Base-by-base conservation (phyloP, 2,797 vertebrate genomes). In the Lacerta bilineata region DNA sequence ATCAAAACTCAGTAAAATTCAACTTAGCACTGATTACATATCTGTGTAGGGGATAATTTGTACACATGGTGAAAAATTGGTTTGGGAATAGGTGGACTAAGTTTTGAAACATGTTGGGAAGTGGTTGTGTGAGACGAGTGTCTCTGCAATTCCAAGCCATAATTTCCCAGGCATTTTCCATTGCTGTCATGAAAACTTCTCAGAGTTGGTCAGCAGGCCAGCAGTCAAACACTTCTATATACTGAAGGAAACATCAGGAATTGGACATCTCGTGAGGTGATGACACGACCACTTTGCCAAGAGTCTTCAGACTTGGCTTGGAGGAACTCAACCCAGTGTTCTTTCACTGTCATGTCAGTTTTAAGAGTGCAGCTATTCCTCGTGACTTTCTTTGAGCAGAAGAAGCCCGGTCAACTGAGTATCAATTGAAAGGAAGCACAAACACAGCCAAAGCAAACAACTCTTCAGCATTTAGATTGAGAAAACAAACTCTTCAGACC, bases 381-480 rank as follows among this genome's bases (percentile, higher is more conserved):
- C 41, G 68, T 89, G 59, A 86, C 84, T 90, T 90, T 90, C 29
- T 69, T 81, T 55, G 29, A 82, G 66, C 50, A 84, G 36, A 29
- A 92, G 89, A 89, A 91, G 23, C 0, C 23, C 11, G 55, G 46
- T n/a, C 68, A 61, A 80, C 33, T 25, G 20, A 80, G n/a, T 84
- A 87, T 39, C 36, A 85, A 43, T 81, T 64, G 84, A 82, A 84
- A 59, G n/a, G 80, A 91, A 91, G 64, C 74, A 46, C 46, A 86
- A 71, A 87, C 5, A 88, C 88, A 74, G 87, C 1, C 85, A 69
- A 90, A 89, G 27, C 72, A 84, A 93, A 91, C 89, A 76, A 33
- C 1, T 1, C 18, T 1, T 86, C 72, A 88, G 69, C 91, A 92
- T 80, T 36, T 33, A 20, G 89, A 82, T 3, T 6, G 90, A 85